A percentile compares a stretch with the other conserved stretches of the same genome.
Evolutionary conservation across 2,113 vertebrate species (phyloP).

Genomic region (Synodontis membranacea): DNA sequence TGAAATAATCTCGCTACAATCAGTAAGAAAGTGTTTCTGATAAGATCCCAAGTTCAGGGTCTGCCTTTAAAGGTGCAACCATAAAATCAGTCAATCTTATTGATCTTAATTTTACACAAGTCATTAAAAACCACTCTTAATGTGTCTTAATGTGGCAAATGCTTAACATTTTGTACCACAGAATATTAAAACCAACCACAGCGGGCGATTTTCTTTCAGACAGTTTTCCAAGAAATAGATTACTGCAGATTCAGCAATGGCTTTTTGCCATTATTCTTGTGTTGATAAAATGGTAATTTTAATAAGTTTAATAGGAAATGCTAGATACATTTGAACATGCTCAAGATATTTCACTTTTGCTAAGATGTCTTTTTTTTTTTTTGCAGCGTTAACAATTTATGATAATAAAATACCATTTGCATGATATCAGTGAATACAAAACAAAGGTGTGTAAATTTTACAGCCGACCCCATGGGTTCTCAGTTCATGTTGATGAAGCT

Average conservation of each 20-base stretch:
- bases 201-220: not conserved
- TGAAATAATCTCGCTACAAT: conserved; percentile 1
- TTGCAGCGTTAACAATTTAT: not conserved
- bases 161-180: not conserved
- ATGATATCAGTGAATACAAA: not conserved
- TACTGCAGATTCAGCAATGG: not conserved
- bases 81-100: not conserved
- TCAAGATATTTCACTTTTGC: not conserved
- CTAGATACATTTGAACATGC: not conserved
- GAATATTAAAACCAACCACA: not conserved
- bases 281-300: not conserved
- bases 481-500: not conserved
- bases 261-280: not conserved
- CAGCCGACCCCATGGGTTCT: not conserved
- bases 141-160: not conserved
- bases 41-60: not conserved
- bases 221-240: not conserved
- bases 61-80: not conserved
- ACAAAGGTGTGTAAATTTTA: not conserved
- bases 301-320: not conserved
- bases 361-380: not conserved
- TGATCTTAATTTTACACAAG: not conserved
- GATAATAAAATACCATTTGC: not conserved
- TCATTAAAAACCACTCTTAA: not conserved
- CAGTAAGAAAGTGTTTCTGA: not conserved